phyloP scores from a whole-genome alignment of 2,888 invertebrate species.

The Orthosia incerta region DNA sequence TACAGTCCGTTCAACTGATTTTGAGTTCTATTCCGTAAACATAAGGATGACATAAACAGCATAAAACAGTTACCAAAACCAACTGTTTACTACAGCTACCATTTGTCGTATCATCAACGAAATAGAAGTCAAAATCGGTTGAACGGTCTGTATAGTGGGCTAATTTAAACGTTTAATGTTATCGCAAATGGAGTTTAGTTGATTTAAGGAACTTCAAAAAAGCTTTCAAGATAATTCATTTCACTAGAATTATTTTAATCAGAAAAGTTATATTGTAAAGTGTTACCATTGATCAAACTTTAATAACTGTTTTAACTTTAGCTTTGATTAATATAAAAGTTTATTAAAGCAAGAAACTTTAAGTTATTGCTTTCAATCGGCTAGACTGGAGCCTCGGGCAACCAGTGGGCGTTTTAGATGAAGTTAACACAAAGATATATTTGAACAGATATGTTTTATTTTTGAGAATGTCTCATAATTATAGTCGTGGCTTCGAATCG shows the following conservation, averaged over 20 bases:
- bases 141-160: too few species aligned
- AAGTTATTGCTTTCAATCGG: conserved; percentile 46
- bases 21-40: too few species aligned
- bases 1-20: too few species aligned
- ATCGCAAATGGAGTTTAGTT: too few species aligned
- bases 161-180: too few species aligned
- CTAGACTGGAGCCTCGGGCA: conserved; percentile 42
- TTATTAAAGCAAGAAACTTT: conserved; percentile 44
- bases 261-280: conserved; percentile 17
- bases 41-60: too few species aligned
- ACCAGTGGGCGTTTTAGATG: conserved; percentile 37
- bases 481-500: conserved; percentile 34
- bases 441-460: conserved; percentile 40
- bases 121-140: too few species aligned
- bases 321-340: conserved; percentile 54
- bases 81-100: too few species aligned
- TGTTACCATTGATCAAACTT: conserved; percentile 40
- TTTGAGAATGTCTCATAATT: conserved; percentile 55
- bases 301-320: conserved; percentile 30
- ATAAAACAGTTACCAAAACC: too few species aligned
- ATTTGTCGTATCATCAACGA: too few species aligned
- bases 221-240: background rate
- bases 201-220: background rate
- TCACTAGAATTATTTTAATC: conserved; percentile 3
- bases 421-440: conserved; percentile 44